Percentiles rank a stretch among this genome's conserved stretches.
phyloP scores from a whole-genome alignment of 2,113 vertebrate genomes.

The Actenoides hombroni region DNA sequence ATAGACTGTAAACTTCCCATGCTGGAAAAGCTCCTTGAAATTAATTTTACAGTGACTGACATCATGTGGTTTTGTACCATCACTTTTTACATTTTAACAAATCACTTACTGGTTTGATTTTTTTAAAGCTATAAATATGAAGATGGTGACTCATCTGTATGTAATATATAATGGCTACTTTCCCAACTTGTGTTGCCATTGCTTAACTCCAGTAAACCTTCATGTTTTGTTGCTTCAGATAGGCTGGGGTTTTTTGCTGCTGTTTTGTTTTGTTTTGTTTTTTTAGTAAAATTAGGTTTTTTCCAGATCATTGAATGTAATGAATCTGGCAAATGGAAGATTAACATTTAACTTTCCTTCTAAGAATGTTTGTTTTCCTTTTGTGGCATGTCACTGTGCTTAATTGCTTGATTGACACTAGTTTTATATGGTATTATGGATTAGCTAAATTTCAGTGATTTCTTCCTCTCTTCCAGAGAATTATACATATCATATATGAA shows the following conservation, averaged over 20 bases:
- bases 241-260: too few relatives aligned
- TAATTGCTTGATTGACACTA: background rate
- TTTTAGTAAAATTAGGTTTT: background rate
- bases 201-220: background rate
- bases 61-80: background rate
- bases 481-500: background rate
- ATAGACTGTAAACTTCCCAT: background rate
- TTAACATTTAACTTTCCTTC: background rate
- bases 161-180: background rate
- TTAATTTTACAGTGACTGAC: background rate
- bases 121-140: background rate
- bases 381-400: background rate
- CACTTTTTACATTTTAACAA: background rate
- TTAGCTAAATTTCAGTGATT: conserved; percentile 39
- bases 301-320: background rate
- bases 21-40: background rate
- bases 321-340: background rate
- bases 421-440: background rate
- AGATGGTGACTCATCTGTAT: background rate
- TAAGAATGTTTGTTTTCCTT: background rate
- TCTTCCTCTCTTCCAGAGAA: conserved; percentile 12
- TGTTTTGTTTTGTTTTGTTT: background rate
- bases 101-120: background rate
- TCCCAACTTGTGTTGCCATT: background rate
- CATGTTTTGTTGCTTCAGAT: background rate